Base-by-base conservation (phyloP, 2,888 invertebrate genomes). In the Cosmia pyralina region DNA sequence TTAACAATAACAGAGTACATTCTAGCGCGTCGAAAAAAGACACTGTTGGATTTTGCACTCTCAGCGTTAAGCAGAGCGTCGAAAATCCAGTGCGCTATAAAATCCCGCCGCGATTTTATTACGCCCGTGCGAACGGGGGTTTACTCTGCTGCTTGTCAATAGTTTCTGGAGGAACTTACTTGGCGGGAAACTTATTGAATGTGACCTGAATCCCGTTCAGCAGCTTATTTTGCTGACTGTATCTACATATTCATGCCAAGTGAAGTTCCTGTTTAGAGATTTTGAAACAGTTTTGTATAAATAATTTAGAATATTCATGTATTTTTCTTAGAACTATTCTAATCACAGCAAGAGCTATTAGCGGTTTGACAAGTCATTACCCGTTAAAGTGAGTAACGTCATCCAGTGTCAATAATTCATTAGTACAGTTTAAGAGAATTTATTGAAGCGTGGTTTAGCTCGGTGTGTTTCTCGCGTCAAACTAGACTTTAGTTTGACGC, bases 281-380 rank as follows among this genome's bases (percentile, higher is more conserved):
- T 28, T 8, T 22, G 22, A 28, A 48, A 34, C 44, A 50, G 11
- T 62, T 28, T 57, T 13, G 10, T 46, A 50, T 52, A 22, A 68
- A 59, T 64, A 52, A 66, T 41, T 65, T 15, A 13, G 50, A 78
- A 69, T 66, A 62, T 69, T 77, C 7, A 64, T 53, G 38, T 48
- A 19, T 17, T 68, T 77, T 77, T 77, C 74, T 76, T 38, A n/a
- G 57, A 44, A 58, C 34, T 44, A 22, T 48, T 57, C 19, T 15
- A 62, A 71, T 48, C 17, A 71, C n/a, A 15, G 41, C 55, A 2
- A 48, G 48, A 66, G 7, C 13, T 44, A n/a, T 38, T 28, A 50
- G 38, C 28, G 17, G 46, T 58, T n/a, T 28, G 52, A 74, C 69
- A 46, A 69, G 28, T 78, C 58, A 53, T 28, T 82, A 76, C n/a